Conservation (phyloP, 1,140 invertebrate species). For the Drosophila ambigua region DNA sequence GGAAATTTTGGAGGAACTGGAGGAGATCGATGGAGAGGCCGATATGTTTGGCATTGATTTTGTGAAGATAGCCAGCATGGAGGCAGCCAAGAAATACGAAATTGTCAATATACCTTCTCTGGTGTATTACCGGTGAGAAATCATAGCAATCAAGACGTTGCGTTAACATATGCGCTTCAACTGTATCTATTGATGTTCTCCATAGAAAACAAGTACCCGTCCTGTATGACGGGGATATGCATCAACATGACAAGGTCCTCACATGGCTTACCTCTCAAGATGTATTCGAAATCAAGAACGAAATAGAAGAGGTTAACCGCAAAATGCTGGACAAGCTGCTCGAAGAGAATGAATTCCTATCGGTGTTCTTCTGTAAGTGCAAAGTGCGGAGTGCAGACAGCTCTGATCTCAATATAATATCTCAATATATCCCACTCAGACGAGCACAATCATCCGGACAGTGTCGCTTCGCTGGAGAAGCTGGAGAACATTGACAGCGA, state of each 20-base stretch:
- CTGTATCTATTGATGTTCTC: not conserved
- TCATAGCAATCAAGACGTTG: not conserved
- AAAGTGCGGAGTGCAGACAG: not conserved
- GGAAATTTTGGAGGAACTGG: conserved; percentile 93
- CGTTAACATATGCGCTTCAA: too few species aligned
- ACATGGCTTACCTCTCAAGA: conserved; percentile 97
- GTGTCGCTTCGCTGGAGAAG: conserved; percentile 91
- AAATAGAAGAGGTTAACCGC: conserved; percentile 97
- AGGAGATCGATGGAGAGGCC: conserved; percentile 97
- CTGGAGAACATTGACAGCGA: conserved; percentile 96
- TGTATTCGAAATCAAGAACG: conserved; percentile 97
- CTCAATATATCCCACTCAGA: conserved; percentile 84
- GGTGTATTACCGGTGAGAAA: conserved; percentile 90
- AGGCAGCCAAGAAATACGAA: conserved; percentile 92
- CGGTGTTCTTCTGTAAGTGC: conserved; percentile 97
- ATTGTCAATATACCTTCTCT: conserved; percentile 93
- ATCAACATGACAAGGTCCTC: conserved; percentile 93
- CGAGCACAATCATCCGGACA: conserved; percentile 91
- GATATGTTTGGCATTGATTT: conserved; percentile 97
- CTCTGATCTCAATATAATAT: not conserved
- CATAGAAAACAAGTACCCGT: conserved; percentile 91
- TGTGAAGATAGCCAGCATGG: conserved; percentile 94
- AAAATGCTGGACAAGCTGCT: conserved; percentile 97
- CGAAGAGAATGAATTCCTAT: conserved; percentile 96
- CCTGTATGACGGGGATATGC: conserved; percentile 95